Evolutionary conservation across 2,113 vertebrate species (phyloP).

Genomic region (Carettochelys insculpta): DNA sequence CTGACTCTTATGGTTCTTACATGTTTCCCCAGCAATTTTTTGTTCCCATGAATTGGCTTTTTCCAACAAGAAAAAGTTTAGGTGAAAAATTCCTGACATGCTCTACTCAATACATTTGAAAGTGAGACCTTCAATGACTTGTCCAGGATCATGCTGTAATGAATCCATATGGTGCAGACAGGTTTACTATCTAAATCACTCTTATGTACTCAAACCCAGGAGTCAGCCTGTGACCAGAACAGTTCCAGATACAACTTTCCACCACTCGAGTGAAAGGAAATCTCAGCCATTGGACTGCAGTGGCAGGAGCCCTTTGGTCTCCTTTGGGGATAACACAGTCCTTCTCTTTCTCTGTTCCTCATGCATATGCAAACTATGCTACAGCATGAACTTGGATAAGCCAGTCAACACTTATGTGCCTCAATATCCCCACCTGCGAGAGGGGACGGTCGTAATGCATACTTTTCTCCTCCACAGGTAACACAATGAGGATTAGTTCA

Average conservation of each 20-base stretch:
- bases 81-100: neutral
- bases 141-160: neutral
- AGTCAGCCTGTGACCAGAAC: neutral
- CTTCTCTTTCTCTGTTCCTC: neutral
- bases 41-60: neutral
- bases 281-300: neutral
- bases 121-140: neutral
- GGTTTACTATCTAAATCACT: conserved; percentile 42
- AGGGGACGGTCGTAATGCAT: neutral
- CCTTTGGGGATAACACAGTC: neutral
- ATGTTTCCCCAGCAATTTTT: neutral
- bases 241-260: neutral
- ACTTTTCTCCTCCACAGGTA: neutral
- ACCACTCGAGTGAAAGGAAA: neutral
- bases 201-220: neutral
- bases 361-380: neutral
- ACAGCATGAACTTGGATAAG: neutral
- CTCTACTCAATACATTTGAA: neutral
- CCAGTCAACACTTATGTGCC: neutral
- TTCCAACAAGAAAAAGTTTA: neutral
- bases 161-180: conserved; percentile 14
- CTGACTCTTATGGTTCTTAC: neutral
- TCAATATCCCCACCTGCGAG: neutral
- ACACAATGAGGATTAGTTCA: neutral
- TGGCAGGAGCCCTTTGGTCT: neutral